phyloP scores from a whole-genome alignment of 2,888 invertebrate genomes.

The Torymus auratus region DNA sequence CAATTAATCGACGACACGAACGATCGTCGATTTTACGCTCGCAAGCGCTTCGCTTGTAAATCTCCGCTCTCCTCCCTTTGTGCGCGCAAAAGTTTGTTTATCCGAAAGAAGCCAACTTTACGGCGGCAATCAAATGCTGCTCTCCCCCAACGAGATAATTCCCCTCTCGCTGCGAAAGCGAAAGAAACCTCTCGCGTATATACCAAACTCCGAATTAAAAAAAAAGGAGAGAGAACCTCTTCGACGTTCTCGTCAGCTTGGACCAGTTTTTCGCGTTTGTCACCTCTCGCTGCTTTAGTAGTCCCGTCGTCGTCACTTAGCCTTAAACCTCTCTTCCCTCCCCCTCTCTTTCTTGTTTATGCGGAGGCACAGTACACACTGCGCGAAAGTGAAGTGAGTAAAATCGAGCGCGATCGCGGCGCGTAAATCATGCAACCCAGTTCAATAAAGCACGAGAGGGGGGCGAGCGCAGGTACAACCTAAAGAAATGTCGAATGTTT shows the following conservation, averaged over 20 bases:
- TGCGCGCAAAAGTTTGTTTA: background rate
- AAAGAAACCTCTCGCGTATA: background rate
- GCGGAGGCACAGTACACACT: too few species aligned
- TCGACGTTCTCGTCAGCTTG: slow-evolving; percentile 40
- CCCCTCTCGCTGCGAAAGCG: background rate
- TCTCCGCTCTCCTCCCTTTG: background rate
- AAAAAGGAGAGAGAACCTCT: slow-evolving; percentile 3
- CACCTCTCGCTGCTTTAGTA: slow-evolving; percentile 43
- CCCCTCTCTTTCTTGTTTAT: background rate
- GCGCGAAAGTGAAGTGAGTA: too few species aligned
- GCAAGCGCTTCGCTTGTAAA: too few species aligned
- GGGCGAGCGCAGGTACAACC: slow-evolving; percentile 66
- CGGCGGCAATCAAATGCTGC: slow-evolving; percentile 4
- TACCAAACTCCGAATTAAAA: background rate
- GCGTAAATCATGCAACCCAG: slow-evolving; percentile 72
- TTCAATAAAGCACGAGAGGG: slow-evolving; percentile 69
- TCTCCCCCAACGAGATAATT: slow-evolving; percentile 11
- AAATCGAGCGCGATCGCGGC: background rate
- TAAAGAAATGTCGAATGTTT: slow-evolving; percentile 70
- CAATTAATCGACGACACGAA: too few species aligned
- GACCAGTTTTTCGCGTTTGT: slow-evolving; percentile 54
- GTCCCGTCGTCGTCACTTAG: slow-evolving; percentile 45
- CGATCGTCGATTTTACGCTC: too few species aligned
- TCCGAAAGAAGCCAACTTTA: background rate
- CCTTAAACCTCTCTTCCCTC: slow-evolving; percentile 22